Conservation (phyloP, 2,113 vertebrate species). For the Bettongia penicillata region DNA sequence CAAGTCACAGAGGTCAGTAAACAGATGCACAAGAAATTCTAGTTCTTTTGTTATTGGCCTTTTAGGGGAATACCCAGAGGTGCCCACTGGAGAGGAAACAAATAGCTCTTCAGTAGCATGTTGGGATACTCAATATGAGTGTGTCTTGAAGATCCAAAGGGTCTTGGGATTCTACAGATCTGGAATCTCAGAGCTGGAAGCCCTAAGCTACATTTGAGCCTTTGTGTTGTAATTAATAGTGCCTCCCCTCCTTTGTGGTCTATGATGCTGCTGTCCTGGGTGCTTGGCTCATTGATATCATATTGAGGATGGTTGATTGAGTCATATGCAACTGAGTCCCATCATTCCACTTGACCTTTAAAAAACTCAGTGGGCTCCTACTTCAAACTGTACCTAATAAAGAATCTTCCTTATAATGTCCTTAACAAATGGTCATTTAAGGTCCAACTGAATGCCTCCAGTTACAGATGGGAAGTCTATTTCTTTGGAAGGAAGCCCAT, state of each 20-base stretch:
- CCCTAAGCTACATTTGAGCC: neutral
- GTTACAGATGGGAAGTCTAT: neutral
- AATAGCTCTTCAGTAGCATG: neutral
- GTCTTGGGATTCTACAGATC: neutral
- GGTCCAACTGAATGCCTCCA: neutral
- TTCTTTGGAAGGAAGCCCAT: neutral
- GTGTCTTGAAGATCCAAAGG: neutral
- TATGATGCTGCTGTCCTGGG: neutral
- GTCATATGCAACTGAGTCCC: neutral
- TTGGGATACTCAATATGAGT: neutral
- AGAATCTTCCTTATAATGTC: neutral
- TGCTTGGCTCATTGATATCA: neutral
- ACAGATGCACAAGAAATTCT: neutral
- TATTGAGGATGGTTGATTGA: neutral
- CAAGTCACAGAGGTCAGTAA: constrained; percentile 53
- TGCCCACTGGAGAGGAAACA: neutral
- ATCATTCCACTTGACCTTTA: neutral
- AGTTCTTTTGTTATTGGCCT: constrained; percentile 30
- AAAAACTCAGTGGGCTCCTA: neutral
- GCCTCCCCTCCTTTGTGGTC: neutral
- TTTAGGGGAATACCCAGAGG: neutral
- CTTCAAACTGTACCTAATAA: neutral
- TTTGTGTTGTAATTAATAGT: neutral
- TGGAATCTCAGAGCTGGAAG: neutral
- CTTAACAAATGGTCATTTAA: neutral